These are phyloP conservation scores for Erithacus rubecula DNA, from an alignment of 2,797 vertebrate genomes.

Conservation along the genomic window DNA sequence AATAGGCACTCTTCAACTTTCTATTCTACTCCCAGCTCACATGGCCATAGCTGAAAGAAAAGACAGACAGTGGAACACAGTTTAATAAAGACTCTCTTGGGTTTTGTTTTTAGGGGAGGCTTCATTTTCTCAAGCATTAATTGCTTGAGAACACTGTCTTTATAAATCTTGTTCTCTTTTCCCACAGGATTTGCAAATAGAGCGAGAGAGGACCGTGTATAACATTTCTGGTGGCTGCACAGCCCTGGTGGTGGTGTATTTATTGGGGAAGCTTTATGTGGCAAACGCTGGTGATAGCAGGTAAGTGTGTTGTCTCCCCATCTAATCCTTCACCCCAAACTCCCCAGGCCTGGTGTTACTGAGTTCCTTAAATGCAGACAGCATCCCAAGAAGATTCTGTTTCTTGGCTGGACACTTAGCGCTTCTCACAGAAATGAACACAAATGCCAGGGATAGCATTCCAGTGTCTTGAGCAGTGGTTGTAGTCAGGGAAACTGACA, in stretches of 20 bases:
- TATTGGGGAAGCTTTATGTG: slow-evolving; percentile 93
- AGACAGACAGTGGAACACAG: not conserved
- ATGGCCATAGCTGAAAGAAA: not conserved
- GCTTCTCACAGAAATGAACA: not conserved
- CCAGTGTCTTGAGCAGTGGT: not conserved
- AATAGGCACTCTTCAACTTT: not conserved
- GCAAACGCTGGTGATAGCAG: slow-evolving; percentile 97
- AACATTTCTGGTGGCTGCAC: slow-evolving; percentile 96
- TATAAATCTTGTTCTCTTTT: slow-evolving; percentile 21
- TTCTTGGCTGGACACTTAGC: not conserved
- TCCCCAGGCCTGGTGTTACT: not conserved
- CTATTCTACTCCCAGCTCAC: not conserved
- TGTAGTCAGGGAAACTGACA: not conserved
- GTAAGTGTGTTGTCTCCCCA: slow-evolving; percentile 26
- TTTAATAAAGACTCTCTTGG: not conserved
- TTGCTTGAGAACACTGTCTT: not conserved
- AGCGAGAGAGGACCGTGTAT: slow-evolving; percentile 85
- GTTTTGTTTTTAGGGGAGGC: not conserved
- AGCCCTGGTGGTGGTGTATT: slow-evolving; percentile 85
- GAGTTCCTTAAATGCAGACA: not conserved
- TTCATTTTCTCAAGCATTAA: not conserved
- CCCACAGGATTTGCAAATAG: slow-evolving; percentile 90
- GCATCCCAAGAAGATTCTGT: not conserved
- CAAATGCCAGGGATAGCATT: not conserved
- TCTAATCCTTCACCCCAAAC: not conserved